Evolutionary conservation across 2,113 vertebrate species (phyloP), one percentile per base, ranked within the genome.

Genomic region (Litocranius walleri): DNA sequence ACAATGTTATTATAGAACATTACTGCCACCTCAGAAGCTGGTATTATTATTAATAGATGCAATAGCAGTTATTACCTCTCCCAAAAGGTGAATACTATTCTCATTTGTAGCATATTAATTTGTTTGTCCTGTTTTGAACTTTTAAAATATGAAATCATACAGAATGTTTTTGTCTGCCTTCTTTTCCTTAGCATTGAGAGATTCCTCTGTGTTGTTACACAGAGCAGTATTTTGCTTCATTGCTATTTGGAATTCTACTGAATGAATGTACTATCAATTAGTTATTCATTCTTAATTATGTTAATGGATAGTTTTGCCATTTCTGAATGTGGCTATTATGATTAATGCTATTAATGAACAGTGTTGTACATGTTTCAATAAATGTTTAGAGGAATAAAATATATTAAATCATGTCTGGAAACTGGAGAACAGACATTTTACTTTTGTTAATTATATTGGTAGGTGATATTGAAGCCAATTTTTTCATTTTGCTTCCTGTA

Each of bases 341-440:
- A 89, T 52, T 56, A 59, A 62, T 93, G 21, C 19, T 93, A 2
- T 33, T 95, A 87, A 50, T 59, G 57, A 71, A 62, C 12, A 85
- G 80, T 91, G 25, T 77, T 91, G 23, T 83, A 77, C 25, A 67
- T 89, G n/a, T 90, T 84, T 94, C 3, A 84, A 2, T 74, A 85
- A 86, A 96, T 91, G 40, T 85, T 92, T 59, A 94, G 82, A 84
- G 82, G 21, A 93, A n/a, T 62, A 81, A 80, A 92, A 56, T 88
- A 50, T 62, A 50, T 43, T 88, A 86, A 90, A 40, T 78, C 71
- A 27, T 93, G 33, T 77, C n/a, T 81, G 29, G 40, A 91, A 96
- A 81, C 19, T 67, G 56, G 54, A 96, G 23, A 95, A 87, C n/a
- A 97, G 16, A 23, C 87, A 92, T 67, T 90, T 94, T 96, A 89